Evolutionary conservation across 2,888 invertebrate genomes (phyloP), one percentile per base, ranked within the genome.

Genomic region (Chrysolina americana): DNA sequence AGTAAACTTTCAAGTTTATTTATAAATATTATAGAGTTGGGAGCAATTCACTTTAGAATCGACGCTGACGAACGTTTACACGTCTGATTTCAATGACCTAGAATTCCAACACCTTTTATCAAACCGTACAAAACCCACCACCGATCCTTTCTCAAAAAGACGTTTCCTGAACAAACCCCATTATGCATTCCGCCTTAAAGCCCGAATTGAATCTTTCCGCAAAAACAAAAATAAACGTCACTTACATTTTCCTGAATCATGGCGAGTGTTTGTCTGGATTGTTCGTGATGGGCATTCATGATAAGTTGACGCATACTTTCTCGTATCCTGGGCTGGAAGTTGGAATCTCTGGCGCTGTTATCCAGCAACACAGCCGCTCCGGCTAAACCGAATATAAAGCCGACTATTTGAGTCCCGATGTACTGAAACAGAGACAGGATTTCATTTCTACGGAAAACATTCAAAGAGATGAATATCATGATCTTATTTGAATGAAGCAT

Each of bases 231-330:
- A 48, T 21, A 44, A 75, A 74, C 59, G 64, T 68, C 73, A 89
- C 93, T 92, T 89, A 95, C 95, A 81, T 93, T 94, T 90, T 96
- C 96, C 86, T 97, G 96, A 64, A 96, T 93, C 90, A 94, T 92
- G 82, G 93, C 92, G 23, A 97, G 89, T 66, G 93, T 92, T 79
- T 90, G 89, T 68, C 91, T 88, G 65, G 94, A 93, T 79, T 90
- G 90, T 71, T 93, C 92, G 83, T 94, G 92, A 82, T 94, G 92
- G 4, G 95, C 94, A 81, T 94, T 94, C 86, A 93, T 91, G 81
- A 97, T 95, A 74, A 96, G 91, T 64, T 91, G 88, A 36, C 91
- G 89, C 89, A 96, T 92, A 65, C 93, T 92, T 62, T 92, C 91
- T 73, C 91, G 90, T 80, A 96, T 92, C 79, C 94, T 89, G 0